These are phyloP conservation scores for Todiramphus saurophagus DNA, from an alignment of 2,113 vertebrate species.

Conservation along the genomic window DNA sequence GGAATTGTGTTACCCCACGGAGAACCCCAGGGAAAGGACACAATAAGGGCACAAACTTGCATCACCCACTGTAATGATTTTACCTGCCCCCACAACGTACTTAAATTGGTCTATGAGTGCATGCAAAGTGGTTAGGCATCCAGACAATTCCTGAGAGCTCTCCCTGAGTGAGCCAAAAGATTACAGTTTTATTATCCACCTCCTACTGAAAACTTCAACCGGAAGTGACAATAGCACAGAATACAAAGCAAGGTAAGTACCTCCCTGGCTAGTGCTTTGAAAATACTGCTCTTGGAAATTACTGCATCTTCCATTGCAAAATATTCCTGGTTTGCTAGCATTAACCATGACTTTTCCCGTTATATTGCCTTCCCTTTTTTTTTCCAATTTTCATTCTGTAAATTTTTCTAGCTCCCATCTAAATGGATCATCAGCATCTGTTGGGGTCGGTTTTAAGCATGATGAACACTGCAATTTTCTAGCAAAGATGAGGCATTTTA, in stretches of 20 bases:
- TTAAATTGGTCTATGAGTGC: not conserved
- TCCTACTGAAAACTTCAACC: not conserved
- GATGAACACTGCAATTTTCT: not conserved
- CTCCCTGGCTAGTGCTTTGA: not conserved
- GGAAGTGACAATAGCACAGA: not conserved
- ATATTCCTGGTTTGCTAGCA: not conserved
- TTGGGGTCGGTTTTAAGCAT: not conserved
- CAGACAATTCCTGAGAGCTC: not conserved
- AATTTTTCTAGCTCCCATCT: not conserved
- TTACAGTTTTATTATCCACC: not conserved
- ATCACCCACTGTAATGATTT: not conserved
- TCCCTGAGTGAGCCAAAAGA: not conserved
- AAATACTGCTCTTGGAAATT: not conserved
- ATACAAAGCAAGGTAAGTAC: not conserved
- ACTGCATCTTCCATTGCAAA: not conserved
- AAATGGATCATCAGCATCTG: not conserved
- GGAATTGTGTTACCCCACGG: not conserved
- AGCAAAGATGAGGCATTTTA: not conserved
- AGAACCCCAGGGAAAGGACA: not conserved
- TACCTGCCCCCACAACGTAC: not conserved
- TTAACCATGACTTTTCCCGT: not conserved
- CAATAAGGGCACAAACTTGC: not conserved
- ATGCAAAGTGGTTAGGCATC: not conserved
- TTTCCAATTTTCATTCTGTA: not conserved
- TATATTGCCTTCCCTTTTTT: not conserved